phyloP scores from a whole-genome alignment of 2,888 invertebrate species.

The Troilus luridus region DNA sequence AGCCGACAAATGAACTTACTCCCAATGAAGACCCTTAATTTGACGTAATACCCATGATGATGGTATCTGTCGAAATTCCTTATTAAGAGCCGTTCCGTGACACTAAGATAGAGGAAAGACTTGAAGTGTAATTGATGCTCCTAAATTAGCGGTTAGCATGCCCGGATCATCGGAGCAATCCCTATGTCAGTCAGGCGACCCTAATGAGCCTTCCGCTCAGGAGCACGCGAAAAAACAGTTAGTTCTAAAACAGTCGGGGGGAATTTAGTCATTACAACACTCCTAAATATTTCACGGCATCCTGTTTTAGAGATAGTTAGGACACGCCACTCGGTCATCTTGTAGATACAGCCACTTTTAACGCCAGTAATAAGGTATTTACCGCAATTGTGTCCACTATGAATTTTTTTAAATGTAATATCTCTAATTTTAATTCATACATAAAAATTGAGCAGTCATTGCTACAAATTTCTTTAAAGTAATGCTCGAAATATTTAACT shows the following conservation, averaged over 20 bases:
- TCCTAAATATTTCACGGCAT: conserved; percentile 44
- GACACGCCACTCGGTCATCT: neutral
- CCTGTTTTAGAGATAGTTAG: neutral
- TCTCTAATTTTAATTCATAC: too few species aligned
- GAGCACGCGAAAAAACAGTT: conserved; percentile 45
- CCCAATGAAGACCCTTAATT: neutral
- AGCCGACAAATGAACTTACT: too few species aligned
- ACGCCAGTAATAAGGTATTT: neutral
- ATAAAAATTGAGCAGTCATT: too few species aligned
- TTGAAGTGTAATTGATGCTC: conserved; percentile 30
- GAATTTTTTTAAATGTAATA: too few species aligned
- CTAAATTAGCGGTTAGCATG: conserved; percentile 37
- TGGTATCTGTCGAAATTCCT: neutral
- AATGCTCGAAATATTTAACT: too few species aligned
- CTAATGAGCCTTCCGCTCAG: neutral
- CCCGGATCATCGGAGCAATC: neutral
- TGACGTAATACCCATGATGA: neutral
- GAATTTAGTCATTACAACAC: conserved; percentile 39
- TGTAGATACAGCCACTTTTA: neutral
- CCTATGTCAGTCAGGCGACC: neutral
- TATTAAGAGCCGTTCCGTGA: conserved; percentile 20
- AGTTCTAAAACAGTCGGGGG: neutral
- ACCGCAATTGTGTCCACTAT: too few species aligned
- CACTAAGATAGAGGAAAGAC: neutral
- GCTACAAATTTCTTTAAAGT: too few species aligned